These are phyloP conservation scores for Nothura maculosa DNA, from an alignment of 2,797 vertebrate species.

Conservation along the genomic window DNA sequence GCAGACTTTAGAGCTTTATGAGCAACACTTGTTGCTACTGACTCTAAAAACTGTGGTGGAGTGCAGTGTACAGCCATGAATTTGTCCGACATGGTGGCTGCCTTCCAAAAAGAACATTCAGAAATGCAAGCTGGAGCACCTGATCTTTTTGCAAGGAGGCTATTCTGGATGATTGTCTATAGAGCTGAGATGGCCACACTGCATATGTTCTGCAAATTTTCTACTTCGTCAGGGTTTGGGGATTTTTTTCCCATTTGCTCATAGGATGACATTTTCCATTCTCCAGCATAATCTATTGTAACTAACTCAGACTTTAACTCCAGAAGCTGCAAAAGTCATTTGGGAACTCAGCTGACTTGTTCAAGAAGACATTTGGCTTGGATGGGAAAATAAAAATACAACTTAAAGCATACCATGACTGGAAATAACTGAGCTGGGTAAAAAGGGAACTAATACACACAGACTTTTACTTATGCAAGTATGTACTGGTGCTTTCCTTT, in stretches of 20 bases:
- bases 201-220: conserved; percentile 5
- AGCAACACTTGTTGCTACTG: conserved; percentile 36
- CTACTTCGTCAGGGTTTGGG: not conserved
- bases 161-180: not conserved
- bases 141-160: not conserved
- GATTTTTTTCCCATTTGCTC: not conserved
- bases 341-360: not conserved
- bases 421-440: not conserved
- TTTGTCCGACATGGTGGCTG: not conserved
- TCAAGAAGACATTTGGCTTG: conserved; percentile 1
- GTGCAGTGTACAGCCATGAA: not conserved
- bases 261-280: not conserved
- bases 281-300: not conserved
- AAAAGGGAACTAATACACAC: not conserved
- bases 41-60: not conserved
- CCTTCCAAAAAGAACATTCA: not conserved
- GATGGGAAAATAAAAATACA: conserved; percentile 26
- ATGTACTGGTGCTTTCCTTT: not conserved
- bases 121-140: not conserved
- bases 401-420: not conserved
- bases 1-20: conserved; percentile 26
- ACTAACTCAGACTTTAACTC: conserved; percentile 13
- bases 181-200: not conserved
- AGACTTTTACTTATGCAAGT: not conserved
- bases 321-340: conserved; percentile 17